These are phyloP conservation scores for Amiota mariae DNA, from an alignment of 2,888 invertebrate genomes.

Conservation along the genomic window DNA sequence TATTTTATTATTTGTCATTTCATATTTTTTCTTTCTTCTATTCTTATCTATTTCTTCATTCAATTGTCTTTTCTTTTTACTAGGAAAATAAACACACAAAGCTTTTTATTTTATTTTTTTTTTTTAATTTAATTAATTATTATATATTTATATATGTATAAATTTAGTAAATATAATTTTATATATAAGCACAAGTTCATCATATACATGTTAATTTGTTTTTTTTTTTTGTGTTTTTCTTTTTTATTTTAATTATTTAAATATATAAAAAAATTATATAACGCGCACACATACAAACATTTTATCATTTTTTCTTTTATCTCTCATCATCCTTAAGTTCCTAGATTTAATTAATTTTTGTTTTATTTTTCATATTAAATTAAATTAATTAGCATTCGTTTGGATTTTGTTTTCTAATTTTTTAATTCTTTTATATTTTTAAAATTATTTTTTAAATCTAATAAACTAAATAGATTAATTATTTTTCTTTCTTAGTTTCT, in stretches of 20 bases:
- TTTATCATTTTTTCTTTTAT: background rate
- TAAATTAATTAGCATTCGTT: constrained; percentile 17
- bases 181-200: constrained; percentile 11
- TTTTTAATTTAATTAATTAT: constrained; percentile 1
- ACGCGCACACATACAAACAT: constrained; percentile 8
- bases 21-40: constrained; percentile 13
- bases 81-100: no score
- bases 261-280: constrained; percentile 12
- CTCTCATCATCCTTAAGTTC: background rate
- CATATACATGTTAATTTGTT: background rate
- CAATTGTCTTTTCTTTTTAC: background rate
- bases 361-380: background rate
- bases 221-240: background rate
- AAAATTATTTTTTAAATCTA: constrained; percentile 20
- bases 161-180: background rate
- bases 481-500: constrained; percentile 27
- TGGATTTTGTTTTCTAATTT: background rate
- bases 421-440: constrained; percentile 8
- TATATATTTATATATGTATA: background rate
- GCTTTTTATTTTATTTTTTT: background rate
- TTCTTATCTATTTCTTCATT: background rate
- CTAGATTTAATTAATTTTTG: background rate
- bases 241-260: background rate
- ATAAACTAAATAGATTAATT: constrained; percentile 26
- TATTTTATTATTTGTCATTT: background rate